Conservation (phyloP, 2,797 vertebrate genomes). For the Cichlasoma orientale region DNA sequence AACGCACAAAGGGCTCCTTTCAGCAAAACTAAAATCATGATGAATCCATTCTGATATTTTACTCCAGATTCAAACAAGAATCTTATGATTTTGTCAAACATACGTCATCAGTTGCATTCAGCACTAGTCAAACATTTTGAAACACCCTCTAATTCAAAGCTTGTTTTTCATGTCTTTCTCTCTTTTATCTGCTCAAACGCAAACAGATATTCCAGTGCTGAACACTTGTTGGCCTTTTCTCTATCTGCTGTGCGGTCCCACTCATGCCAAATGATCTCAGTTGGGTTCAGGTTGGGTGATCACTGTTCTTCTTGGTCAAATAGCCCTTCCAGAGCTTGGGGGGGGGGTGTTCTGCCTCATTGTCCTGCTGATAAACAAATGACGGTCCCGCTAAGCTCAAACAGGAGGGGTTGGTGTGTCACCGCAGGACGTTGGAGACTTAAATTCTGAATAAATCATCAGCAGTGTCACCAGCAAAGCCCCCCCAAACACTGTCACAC, state of each 20-base stretch:
- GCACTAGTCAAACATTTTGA: not conserved
- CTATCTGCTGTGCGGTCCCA: not conserved
- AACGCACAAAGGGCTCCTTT: not conserved
- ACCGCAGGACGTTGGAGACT: not conserved
- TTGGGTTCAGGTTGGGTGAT: not conserved
- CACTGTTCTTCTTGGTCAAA: not conserved
- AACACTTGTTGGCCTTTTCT: not conserved
- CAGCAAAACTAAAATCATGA: not conserved
- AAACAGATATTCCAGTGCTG: not conserved
- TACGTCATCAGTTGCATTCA: fast-evolving
- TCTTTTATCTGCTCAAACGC: no score
- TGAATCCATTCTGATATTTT: not conserved
- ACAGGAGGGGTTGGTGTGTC: not conserved
- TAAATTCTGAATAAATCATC: not conserved
- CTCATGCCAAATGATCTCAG: not conserved
- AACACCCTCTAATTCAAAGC: not conserved
- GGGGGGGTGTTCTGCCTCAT: not conserved
- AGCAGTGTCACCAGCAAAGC: not conserved
- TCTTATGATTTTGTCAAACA: not conserved
- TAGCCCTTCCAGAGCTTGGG: not conserved
- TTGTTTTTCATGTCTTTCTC: no score
- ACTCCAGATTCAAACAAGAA: not conserved
- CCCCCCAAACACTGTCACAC: not conserved
- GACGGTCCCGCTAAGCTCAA: not conserved
- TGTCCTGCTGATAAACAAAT: not conserved